Base-by-base conservation (phyloP, 2,888 invertebrate genomes). In the Dicranocentrus wangi region DNA sequence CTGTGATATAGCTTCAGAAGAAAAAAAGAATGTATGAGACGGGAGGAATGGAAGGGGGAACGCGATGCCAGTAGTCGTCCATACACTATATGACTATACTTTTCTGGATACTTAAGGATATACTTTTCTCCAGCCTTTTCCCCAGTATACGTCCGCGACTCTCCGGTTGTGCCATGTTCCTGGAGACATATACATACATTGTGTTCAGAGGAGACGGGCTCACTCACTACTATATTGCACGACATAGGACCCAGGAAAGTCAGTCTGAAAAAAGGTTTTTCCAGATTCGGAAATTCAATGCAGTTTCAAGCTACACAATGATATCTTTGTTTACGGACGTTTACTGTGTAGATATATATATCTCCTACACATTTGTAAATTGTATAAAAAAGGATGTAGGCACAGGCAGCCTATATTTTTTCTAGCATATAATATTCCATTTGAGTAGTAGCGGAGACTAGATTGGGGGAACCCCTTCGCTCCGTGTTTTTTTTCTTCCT, bases 401-500 rank as follows among this genome's bases (percentile, higher is more conserved):
- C 39, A 5, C 13, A 39, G 39, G 7, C 5, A 39, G 39, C 39
- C 5, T 39, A 39, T n/a, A n/a, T n/a, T n/a, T n/a, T n/a, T n/a
- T n/a, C 39, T 13, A 39, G 5, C 5, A 58, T 58, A 63, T 21
- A 23, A 17, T 60, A 63, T 63, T 63, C 39, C 39, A 42, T 21
- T 23, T 19, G 25, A 60, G 28, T 32, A 32, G 32, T 10, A n/a
- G 63, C 39, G 21, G 28, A 19, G 21, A 63, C 15, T 63, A 63
- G 5, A 28, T 5, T 71, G 60, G 60, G 71, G 73, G 53, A 73
- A 73, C 63, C 63, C 63, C 71, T 42, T 63, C 15, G 5, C 23
- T 51, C 19, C 28, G 23, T 28, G 3, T 13, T n/a, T 53, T 15
- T 55, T 66, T 69, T 42, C 42, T 58, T 51, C 25, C 68, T 51